A percentile compares a stretch with the other conserved stretches of the same genome.
Conservation (phyloP, 92 coral and sea anemone genomes). For the Palythoa grandis region DNA sequence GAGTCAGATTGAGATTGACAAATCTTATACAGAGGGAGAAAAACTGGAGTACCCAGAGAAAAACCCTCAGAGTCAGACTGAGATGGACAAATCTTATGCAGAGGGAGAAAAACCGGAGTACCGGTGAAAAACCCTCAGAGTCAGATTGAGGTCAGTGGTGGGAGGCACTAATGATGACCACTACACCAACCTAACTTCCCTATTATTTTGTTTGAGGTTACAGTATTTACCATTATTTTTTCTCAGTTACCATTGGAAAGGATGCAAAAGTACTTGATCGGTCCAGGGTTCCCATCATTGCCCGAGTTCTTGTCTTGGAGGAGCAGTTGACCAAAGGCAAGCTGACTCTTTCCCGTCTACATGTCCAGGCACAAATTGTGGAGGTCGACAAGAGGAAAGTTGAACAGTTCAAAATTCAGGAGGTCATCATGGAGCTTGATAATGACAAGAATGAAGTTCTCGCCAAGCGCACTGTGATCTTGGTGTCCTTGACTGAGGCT, state of each 20-base stretch:
- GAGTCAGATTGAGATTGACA: too few relatives aligned
- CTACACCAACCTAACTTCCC: too few relatives aligned
- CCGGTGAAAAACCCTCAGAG: too few relatives aligned
- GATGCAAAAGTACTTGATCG: constrained; percentile 59
- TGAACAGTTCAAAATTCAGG: constrained; percentile 73
- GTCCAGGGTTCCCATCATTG: constrained; percentile 61
- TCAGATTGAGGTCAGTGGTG: too few relatives aligned
- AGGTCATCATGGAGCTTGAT: constrained; percentile 80
- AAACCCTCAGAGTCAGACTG: too few relatives aligned
- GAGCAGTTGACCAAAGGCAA: constrained; percentile 20
- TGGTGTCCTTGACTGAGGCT: constrained; percentile 58
- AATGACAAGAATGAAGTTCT: constrained; percentile 69
- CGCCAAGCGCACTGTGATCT: constrained; percentile 62
- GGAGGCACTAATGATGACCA: too few relatives aligned
- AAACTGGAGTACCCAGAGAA: too few relatives aligned
- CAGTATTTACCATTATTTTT: background rate
- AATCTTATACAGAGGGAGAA: too few relatives aligned
- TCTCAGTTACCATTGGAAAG: constrained; percentile 71
- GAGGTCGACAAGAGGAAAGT: constrained; percentile 69
- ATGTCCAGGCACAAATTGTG: constrained; percentile 71
- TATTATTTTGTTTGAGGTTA: too few relatives aligned
- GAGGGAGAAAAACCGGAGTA: too few relatives aligned
- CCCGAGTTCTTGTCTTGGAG: constrained; percentile 76
- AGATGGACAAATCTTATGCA: too few relatives aligned
- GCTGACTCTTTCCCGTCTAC: constrained; percentile 43